These are phyloP conservation scores for Geotrupes spiniger DNA, from an alignment of 2,888 invertebrate genomes.

Conservation along the genomic window DNA sequence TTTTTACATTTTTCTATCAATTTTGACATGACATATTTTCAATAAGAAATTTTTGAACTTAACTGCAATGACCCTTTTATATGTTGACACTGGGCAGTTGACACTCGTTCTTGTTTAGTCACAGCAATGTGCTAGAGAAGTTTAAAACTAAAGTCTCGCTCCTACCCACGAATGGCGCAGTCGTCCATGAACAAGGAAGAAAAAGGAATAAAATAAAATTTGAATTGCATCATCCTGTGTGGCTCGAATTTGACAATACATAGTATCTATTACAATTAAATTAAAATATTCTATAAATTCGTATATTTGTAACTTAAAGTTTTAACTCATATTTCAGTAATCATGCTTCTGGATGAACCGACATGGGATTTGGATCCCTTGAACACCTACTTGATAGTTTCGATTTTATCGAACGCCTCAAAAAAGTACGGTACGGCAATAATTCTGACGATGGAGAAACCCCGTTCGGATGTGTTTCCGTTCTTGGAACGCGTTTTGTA, in stretches of 20 bases:
- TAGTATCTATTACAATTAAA: background rate
- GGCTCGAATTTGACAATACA: too few relatives aligned
- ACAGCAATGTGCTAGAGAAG: too few relatives aligned
- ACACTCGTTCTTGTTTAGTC: background rate
- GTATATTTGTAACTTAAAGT: background rate
- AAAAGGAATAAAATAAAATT: too few relatives aligned
- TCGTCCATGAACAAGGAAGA: too few relatives aligned
- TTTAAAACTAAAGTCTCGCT: too few relatives aligned
- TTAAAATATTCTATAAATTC: background rate
- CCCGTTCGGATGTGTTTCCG: constrained; percentile 92
- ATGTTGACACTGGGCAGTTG: too few relatives aligned
- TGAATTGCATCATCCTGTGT: too few relatives aligned
- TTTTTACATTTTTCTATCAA: background rate
- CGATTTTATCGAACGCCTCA: constrained; percentile 85
- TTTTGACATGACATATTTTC: too few relatives aligned
- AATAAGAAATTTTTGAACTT: too few relatives aligned
- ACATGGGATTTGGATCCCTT: constrained; percentile 93
- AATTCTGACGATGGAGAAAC: constrained; percentile 88
- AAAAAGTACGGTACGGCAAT: constrained; percentile 90
- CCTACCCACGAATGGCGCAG: too few relatives aligned
- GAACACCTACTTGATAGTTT: constrained; percentile 91
- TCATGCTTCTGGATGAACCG: constrained; percentile 88
- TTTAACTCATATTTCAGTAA: constrained; percentile 64
- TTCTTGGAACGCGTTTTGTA: constrained; percentile 90
- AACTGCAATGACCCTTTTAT: too few relatives aligned